Conservation (phyloP, 2,797 vertebrate genomes). For the Eulemur coronatus region DNA sequence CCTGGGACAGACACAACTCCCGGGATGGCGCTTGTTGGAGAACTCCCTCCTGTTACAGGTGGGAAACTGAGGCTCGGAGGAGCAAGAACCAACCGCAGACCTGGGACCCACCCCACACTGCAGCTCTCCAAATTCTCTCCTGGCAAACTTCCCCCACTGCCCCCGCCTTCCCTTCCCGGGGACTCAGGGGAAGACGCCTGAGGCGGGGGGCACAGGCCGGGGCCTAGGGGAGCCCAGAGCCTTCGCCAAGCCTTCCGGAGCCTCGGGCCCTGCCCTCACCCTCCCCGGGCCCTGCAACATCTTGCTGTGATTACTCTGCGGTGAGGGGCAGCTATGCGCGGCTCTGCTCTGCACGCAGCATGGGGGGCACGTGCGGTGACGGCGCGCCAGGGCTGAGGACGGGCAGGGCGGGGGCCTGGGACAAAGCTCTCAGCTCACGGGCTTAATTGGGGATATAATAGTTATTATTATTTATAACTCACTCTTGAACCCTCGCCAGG, state of each 20-base stretch:
- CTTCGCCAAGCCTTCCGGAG: background rate
- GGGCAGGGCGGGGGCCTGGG: background rate
- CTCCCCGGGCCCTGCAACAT: background rate
- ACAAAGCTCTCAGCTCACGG: background rate
- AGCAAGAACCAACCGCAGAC: background rate
- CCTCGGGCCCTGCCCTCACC: background rate
- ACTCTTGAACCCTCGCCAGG: conserved; percentile 75
- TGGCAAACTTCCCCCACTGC: fast-evolving
- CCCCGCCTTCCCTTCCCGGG: background rate
- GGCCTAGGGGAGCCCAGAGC: background rate
- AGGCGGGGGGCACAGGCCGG: background rate
- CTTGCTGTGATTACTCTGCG: conserved; percentile 69
- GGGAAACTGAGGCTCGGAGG: background rate
- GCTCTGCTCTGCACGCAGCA: background rate
- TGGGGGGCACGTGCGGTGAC: fast-evolving
- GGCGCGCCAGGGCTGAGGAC: fast-evolving
- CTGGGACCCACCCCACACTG: fast-evolving
- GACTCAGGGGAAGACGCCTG: background rate
- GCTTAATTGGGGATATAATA: conserved; percentile 61
- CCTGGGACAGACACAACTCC: background rate
- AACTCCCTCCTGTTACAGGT: background rate
- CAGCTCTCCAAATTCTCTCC: background rate
- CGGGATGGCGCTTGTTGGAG: background rate
- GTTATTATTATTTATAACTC: conserved; percentile 75
- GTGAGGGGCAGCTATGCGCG: background rate